These are phyloP conservation scores for Sylvilagus floridanus DNA, from an alignment of 2,797 vertebrate genomes.

Conservation along the genomic window DNA sequence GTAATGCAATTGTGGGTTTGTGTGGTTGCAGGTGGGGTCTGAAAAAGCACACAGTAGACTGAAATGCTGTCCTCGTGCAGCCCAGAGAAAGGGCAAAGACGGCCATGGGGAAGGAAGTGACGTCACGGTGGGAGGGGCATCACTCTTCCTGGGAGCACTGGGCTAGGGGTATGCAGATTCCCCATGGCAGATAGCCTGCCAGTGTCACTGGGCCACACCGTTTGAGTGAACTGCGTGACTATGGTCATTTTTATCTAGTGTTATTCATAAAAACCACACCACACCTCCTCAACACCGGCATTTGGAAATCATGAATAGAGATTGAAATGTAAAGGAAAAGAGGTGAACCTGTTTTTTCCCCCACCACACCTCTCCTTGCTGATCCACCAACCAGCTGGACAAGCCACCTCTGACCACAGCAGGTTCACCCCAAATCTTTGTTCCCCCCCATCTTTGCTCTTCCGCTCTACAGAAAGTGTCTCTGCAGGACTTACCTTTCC, in stretches of 20 bases:
- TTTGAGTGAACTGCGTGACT: background rate
- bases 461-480: background rate
- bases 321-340: background rate
- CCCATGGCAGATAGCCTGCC: background rate
- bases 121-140: background rate
- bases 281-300: background rate
- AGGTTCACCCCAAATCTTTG: too few relatives aligned
- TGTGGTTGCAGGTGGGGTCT: background rate
- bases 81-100: background rate
- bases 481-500: background rate
- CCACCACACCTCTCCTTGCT: fast-evolving
- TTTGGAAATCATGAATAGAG: background rate
- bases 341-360: too few relatives aligned
- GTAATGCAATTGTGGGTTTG: constrained; percentile 30
- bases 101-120: fast-evolving
- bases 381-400: background rate
- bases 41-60: background rate
- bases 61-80: background rate
- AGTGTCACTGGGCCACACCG: fast-evolving
- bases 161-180: background rate
- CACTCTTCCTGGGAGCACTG: background rate
- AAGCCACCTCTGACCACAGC: background rate
- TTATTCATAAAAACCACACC: background rate
- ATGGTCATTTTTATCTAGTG: background rate
- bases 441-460: background rate